A percentile compares a stretch with the other conserved stretches of the same genome.
Conservation (phyloP, 2,888 invertebrate genomes). For the Ormyrus labotus region DNA sequence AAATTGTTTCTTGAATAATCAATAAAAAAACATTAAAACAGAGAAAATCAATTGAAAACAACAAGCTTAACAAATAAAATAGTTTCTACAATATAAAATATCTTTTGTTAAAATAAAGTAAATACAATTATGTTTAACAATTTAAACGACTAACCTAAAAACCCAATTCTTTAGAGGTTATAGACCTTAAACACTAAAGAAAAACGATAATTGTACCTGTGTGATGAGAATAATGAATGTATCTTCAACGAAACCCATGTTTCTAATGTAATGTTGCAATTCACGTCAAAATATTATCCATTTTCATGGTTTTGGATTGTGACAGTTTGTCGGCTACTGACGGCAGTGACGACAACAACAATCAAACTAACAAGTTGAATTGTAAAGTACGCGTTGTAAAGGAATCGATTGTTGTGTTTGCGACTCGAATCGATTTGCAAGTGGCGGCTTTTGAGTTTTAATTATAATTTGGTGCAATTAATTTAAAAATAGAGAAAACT, state of each 20-base stretch:
- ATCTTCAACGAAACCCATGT: slow-evolving; percentile 91
- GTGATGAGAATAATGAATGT: slow-evolving; percentile 89
- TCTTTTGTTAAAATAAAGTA: background rate
- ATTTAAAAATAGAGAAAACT: no score
- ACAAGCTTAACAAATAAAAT: slow-evolving; percentile 10
- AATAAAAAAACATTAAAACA: background rate
- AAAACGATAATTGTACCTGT: slow-evolving; percentile 78
- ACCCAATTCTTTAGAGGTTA: slow-evolving; percentile 47
- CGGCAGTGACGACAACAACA: slow-evolving; percentile 30
- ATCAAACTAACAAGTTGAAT: background rate
- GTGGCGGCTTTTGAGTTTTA: no score
- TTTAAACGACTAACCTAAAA: slow-evolving; percentile 56
- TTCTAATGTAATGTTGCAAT: slow-evolving; percentile 50
- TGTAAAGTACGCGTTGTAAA: no score
- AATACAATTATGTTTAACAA: slow-evolving; percentile 37
- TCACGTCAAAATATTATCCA: slow-evolving; percentile 42
- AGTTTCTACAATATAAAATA: slow-evolving; percentile 2
- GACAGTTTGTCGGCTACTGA: slow-evolving; percentile 40
- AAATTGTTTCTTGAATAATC: background rate
- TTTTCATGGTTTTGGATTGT: slow-evolving; percentile 23
- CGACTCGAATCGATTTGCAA: no score
- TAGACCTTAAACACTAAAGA: background rate
- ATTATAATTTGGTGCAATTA: no score
- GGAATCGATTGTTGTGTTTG: no score
- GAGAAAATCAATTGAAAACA: background rate